phyloP scores from a whole-genome alignment of 2,888 invertebrate genomes.

The Phortica okadai region DNA sequence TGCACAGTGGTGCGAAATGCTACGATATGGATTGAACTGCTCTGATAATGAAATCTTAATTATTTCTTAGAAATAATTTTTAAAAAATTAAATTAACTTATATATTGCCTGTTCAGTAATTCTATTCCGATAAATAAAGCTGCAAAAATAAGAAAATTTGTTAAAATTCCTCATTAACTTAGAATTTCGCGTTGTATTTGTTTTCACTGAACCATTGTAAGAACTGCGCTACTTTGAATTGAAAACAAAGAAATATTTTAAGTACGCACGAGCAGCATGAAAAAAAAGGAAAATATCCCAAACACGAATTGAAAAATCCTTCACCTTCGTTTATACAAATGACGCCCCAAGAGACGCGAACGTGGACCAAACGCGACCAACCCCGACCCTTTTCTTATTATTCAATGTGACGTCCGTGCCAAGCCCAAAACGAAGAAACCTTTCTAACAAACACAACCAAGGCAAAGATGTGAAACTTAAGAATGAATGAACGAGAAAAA shows the following conservation, averaged over 20 bases:
- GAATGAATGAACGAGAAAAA: constrained; percentile 38
- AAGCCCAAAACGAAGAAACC: constrained; percentile 22
- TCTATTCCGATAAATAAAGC: no score
- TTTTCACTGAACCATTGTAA: not conserved
- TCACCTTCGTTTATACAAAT: constrained; percentile 73
- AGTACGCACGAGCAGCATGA: constrained; percentile 17
- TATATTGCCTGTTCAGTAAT: no score
- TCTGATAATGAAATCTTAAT: not conserved
- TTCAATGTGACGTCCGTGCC: not conserved
- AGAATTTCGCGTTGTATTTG: no score
- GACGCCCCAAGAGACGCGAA: constrained; percentile 69
- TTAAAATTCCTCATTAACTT: no score
- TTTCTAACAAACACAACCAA: constrained; percentile 39
- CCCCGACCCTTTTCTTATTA: constrained; percentile 6
- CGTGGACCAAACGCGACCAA: constrained; percentile 37
- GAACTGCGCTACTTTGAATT: constrained; percentile 24
- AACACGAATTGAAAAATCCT: constrained; percentile 67
- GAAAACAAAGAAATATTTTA: constrained; percentile 47
- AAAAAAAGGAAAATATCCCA: constrained; percentile 39
- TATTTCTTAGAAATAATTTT: not conserved
- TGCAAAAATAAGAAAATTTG: no score
- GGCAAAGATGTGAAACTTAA: constrained; percentile 33
- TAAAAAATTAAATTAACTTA: no score
- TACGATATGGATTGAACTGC: not conserved
- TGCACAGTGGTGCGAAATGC: constrained; percentile 31